Evolutionary conservation across 2,113 vertebrate genomes (phyloP).

Genomic region (Istiophorus platypterus): DNA sequence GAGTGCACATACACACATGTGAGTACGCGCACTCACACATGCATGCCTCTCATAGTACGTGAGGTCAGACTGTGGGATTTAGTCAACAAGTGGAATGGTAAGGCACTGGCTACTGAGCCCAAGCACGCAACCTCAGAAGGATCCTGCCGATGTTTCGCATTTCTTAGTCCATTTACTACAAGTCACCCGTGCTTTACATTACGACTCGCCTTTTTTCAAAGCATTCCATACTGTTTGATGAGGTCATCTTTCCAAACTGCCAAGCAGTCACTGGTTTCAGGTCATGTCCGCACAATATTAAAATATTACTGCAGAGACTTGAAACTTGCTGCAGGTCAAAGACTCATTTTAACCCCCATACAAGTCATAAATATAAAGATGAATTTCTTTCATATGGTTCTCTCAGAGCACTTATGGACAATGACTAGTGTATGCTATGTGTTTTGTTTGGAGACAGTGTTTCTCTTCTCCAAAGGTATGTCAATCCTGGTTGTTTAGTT

Average conservation of each 20-base stretch:
- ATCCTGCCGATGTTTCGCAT: conserved; percentile 25
- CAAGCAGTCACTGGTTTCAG: background rate
- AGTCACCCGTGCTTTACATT: conserved; percentile 41
- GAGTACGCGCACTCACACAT: conserved; percentile 13
- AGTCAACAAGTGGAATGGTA: conserved; percentile 41
- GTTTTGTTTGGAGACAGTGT: background rate
- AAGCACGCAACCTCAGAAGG: conserved; percentile 49
- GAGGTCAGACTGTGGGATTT: conserved; percentile 48
- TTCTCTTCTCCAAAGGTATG: background rate
- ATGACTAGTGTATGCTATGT: background rate
- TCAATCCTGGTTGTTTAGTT: background rate
- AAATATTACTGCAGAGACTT: conserved; percentile 15
- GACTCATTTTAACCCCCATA: background rate
- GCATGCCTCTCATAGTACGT: conserved; percentile 24
- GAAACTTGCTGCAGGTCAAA: conserved; percentile 8
- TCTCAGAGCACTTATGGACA: background rate
- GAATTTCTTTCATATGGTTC: background rate
- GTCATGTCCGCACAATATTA: conserved; percentile 4
- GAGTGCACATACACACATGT: no score
- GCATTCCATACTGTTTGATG: conserved; percentile 25
- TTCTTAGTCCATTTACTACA: conserved; percentile 47
- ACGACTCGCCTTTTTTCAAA: conserved; percentile 42
- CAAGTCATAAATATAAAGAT: background rate
- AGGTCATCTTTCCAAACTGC: conserved; percentile 18
- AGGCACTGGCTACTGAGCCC: conserved; percentile 6